A percentile compares a stretch with the other conserved stretches of the same genome.
Evolutionary conservation across 2,113 vertebrate species (phyloP).

Genomic region (Axis porcinus): DNA sequence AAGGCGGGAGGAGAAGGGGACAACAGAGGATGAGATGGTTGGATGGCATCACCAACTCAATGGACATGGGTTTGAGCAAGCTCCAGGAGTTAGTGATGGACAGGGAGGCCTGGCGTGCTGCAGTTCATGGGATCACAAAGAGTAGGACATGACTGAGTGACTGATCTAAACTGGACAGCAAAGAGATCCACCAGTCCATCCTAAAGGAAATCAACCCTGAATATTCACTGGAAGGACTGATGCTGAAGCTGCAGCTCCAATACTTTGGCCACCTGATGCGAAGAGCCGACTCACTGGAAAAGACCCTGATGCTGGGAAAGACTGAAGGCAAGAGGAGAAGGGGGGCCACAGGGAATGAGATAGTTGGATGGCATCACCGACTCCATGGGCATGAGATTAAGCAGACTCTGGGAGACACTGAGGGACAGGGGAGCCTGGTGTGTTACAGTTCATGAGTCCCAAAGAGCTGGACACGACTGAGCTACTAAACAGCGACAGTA

Average conservation of each 20-base stretch:
- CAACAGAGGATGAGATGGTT: not conserved
- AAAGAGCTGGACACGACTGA: not conserved
- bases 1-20: not conserved
- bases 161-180: not conserved
- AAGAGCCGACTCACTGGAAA: fast-evolving
- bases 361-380: not conserved
- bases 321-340: fast-evolving
- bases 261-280: not conserved
- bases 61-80: not conserved
- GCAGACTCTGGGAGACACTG: not conserved
- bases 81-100: not conserved
- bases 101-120: not conserved
- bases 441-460: not conserved
- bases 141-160: fast-evolving
- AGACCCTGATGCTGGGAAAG: not conserved
- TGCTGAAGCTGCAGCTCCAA: not conserved
- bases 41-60: not conserved
- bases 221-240: not conserved
- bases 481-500: not conserved
- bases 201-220: not conserved
- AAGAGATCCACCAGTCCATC: not conserved
- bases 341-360: not conserved
- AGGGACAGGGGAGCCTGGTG: not conserved
- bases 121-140: not conserved
- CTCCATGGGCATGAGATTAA: not conserved